Conservation (phyloP, 2,888 invertebrate genomes). For the Eupelmus urozonus region DNA sequence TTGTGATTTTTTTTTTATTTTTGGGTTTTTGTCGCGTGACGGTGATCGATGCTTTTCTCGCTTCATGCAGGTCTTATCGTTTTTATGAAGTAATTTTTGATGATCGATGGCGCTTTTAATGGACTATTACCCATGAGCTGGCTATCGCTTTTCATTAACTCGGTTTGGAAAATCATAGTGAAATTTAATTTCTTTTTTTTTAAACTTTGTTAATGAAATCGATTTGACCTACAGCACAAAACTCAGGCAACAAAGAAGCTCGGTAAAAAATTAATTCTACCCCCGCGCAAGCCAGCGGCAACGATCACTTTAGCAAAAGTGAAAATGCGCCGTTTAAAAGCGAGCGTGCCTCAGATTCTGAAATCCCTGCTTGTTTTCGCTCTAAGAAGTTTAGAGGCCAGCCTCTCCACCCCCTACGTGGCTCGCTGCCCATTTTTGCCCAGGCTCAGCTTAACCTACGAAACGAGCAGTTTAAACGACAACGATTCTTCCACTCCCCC, state of each 20-base stretch:
- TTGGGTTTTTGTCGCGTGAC: no score
- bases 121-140: no score
- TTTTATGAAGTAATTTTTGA: neutral
- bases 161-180: no score
- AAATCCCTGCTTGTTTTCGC: constrained; percentile 30
- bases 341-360: constrained; percentile 1
- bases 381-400: constrained; percentile 32
- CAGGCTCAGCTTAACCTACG: constrained; percentile 30
- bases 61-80: neutral
- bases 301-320: constrained; percentile 10
- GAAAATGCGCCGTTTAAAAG: constrained; percentile 29
- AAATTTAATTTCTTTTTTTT: no score
- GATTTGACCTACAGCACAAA: neutral
- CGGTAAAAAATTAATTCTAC: constrained; percentile 28
- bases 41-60: neutral
- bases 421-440: constrained; percentile 45
- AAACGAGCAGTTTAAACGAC: constrained; percentile 39
- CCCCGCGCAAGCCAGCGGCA: neutral
- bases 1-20: neutral
- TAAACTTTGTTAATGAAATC: no score
- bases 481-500: no score
- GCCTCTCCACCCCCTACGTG: neutral
- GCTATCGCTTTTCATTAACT: no score
- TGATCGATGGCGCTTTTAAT: neutral
- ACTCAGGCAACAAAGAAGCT: no score